Base-by-base conservation (phyloP, 2,113 vertebrate species). In the Acrocephalus kingi region DNA sequence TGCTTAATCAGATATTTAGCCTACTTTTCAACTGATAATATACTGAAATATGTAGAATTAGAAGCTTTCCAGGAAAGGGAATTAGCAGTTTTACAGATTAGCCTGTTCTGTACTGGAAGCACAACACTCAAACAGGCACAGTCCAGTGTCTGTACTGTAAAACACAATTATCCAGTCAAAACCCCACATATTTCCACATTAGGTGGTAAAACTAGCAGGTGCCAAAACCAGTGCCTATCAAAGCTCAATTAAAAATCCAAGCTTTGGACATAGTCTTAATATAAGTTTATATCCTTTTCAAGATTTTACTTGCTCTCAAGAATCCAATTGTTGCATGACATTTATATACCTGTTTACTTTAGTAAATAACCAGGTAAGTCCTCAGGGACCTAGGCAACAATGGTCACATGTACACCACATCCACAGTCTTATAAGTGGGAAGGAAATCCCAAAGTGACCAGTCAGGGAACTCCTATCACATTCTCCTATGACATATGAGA, bases 371-470 rank as follows among this genome's bases (percentile, higher is more conserved):
- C 22, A 63, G 22, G 9, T 19, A 76, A 58, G 16, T 25, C 43
- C 73, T 46, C 27, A 22, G 48, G 45, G 46, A 28, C 33, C 10
- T 9, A 18, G 37, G n/a, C 13, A 72, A 43, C 39, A 79, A 33
- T 2, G 10, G 48, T 51, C 62, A 49, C 46, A 54, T 2, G 1
- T 7, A 9, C 15, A 30, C 30, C 4, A 3, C 15, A 87, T 21
- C 11, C 37, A 51, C 0, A 3, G 3, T 39, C 28, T 48, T 23
- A 0, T 5, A 52, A 76, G 21, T 10, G 33, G n/a, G 27, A 86
- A 64, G 21, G 31, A 88, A 93, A 93, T 25, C 28, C 19, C 15
- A 15, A 61, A 84, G n/a, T 49, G 14, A 62, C 43, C 39, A 16
- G 30, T 21, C 66, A 52, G 49, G 21, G 25, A 68, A 62, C 49